These are phyloP conservation scores for Neodontobutis hainanensis DNA, from an alignment of 2,113 vertebrate genomes.

Conservation along the genomic window DNA sequence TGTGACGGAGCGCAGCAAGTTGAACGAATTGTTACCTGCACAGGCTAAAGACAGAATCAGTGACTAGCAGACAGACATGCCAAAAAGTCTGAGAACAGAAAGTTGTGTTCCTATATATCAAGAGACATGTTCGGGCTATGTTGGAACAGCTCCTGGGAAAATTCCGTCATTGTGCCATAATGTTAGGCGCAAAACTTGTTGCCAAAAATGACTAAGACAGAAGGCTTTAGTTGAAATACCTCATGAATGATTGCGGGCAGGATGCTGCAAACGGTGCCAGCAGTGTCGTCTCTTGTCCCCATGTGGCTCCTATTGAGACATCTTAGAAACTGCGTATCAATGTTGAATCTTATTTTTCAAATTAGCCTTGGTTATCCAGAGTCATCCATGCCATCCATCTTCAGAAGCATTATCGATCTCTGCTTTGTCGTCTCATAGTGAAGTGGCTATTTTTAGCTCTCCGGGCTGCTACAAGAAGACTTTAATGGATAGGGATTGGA, in stretches of 20 bases:
- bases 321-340: slow-evolving; percentile 6
- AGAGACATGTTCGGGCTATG: slow-evolving; percentile 75
- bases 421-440: slow-evolving; percentile 33
- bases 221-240: slow-evolving; percentile 60
- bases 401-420: slow-evolving; percentile 45
- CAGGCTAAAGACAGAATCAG: slow-evolving; percentile 86
- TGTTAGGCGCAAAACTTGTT: slow-evolving; percentile 58
- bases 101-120: slow-evolving; percentile 50
- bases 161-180: slow-evolving; percentile 69
- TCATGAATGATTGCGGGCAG: slow-evolving; percentile 52
- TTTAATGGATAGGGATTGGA: slow-evolving; percentile 32
- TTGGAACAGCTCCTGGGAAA: slow-evolving; percentile 52
- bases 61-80: slow-evolving; percentile 63
- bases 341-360: slow-evolving; percentile 33
- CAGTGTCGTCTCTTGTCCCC: slow-evolving; percentile 19
- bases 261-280: slow-evolving; percentile 27
- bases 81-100: slow-evolving; percentile 22
- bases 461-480: slow-evolving; percentile 36
- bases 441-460: slow-evolving; percentile 52
- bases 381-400: slow-evolving; percentile 47
- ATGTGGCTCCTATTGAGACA: not conserved
- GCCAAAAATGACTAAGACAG: slow-evolving; percentile 72
- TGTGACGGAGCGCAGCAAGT: slow-evolving; percentile 75
- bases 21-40: slow-evolving; percentile 81
- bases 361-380: slow-evolving; percentile 36